Evolutionary conservation across 2,888 invertebrate genomes (phyloP).

Genomic region (Nezara viridula): DNA sequence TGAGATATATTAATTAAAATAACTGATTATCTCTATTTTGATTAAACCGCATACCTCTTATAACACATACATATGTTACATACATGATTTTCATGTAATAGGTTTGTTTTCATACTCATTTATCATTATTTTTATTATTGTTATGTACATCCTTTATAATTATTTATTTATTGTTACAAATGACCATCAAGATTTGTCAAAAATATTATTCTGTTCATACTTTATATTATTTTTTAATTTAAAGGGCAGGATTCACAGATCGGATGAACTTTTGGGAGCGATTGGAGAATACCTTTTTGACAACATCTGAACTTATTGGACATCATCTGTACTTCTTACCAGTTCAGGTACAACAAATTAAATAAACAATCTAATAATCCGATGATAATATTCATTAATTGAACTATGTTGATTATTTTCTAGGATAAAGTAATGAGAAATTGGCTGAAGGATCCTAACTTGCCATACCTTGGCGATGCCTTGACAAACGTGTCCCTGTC

Average conservation of each 20-base stretch:
- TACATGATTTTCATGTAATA: too few species aligned
- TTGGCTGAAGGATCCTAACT: background rate
- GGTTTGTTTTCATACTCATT: too few species aligned
- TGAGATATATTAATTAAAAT: too few species aligned
- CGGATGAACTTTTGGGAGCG: slow-evolving; percentile 51
- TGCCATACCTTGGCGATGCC: slow-evolving; percentile 52
- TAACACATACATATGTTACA: too few species aligned
- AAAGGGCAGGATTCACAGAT: slow-evolving; percentile 13
- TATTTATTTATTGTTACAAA: too few species aligned
- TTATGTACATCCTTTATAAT: too few species aligned
- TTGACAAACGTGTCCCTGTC: slow-evolving; percentile 36
- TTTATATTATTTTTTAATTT: background rate
- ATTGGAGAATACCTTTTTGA: slow-evolving; percentile 26
- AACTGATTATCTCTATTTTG: too few species aligned
- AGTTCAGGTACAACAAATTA: background rate
- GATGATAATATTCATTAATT: background rate
- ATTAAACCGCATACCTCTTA: too few species aligned
- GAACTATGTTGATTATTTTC: background rate
- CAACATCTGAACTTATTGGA: background rate
- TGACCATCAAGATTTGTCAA: too few species aligned
- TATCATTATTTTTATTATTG: too few species aligned
- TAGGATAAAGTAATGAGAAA: slow-evolving; percentile 44
- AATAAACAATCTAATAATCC: background rate
- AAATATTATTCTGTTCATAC: too few species aligned
- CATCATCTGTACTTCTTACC: slow-evolving; percentile 35